Conservation (phyloP, 2,888 invertebrate species). For the Bellardia bayeri region DNA sequence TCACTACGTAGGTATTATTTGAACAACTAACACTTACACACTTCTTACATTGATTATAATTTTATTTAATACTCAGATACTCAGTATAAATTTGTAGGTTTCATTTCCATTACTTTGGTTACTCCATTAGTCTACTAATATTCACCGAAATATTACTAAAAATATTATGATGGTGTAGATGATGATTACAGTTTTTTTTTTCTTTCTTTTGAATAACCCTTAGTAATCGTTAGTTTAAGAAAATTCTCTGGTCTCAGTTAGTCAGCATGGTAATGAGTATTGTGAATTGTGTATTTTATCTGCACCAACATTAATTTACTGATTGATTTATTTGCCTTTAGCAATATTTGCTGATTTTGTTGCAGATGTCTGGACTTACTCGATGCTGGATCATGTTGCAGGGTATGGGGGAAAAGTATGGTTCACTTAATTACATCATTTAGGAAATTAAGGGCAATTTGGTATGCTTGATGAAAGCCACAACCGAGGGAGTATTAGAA, state of each 20-base stretch:
- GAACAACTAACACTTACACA: conserved; percentile 15
- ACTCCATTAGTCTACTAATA: background rate
- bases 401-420: background rate
- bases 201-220: background rate
- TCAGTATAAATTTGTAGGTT: background rate
- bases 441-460: conserved; percentile 35
- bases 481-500: background rate
- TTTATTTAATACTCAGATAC: conserved; percentile 10
- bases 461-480: conserved; percentile 35
- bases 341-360: conserved; percentile 20
- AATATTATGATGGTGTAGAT: background rate
- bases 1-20: background rate
- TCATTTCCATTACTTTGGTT: background rate
- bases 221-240: background rate
- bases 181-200: too few species aligned
- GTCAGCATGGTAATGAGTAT: background rate
- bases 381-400: background rate
- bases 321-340: conserved; percentile 50
- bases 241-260: background rate
- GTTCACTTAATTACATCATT: conserved; percentile 47
- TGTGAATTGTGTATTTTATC: conserved; percentile 11
- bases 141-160: background rate
- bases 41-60: conserved; percentile 10
- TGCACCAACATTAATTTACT: conserved; percentile 30
- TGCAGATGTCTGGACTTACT: background rate